A percentile compares a stretch with the other conserved stretches of the same genome.
Evolutionary conservation across 2,888 invertebrate species (phyloP).

Genomic region (Spilosoma lubricipeda): DNA sequence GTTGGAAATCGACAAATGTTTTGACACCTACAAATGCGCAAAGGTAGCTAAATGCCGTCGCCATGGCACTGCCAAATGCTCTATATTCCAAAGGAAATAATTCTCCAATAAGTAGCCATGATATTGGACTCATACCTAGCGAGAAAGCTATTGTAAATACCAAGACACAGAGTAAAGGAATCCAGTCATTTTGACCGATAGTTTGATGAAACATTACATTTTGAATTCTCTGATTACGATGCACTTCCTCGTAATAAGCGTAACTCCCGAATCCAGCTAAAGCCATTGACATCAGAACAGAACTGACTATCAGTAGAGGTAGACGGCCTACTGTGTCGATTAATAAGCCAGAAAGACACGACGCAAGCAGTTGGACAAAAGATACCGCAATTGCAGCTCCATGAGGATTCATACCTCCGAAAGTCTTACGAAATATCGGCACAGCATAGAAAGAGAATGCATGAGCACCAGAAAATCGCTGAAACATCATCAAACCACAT

Average conservation of each 20-base stretch:
- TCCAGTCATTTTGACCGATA: constrained; percentile 91
- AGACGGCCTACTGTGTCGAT: constrained; percentile 95
- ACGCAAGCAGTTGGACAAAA: constrained; percentile 93
- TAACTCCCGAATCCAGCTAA: constrained; percentile 94
- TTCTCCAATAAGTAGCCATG: constrained; percentile 94
- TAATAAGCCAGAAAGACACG: constrained; percentile 92
- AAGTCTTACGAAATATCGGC: constrained; percentile 94
- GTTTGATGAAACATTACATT: constrained; percentile 83
- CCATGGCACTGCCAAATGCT: constrained; percentile 95
- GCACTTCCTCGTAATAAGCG: constrained; percentile 92
- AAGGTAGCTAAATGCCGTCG: constrained; percentile 94
- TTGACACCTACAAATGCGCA: constrained; percentile 95
- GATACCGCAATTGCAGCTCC: constrained; percentile 94
- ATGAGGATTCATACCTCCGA: constrained; percentile 93
- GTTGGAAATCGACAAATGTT: constrained; percentile 93
- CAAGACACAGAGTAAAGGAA: constrained; percentile 92
- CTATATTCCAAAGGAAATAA: constrained; percentile 93
- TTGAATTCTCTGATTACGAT: constrained; percentile 84
- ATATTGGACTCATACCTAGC: constrained; percentile 95
- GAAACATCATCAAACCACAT: constrained; percentile 95
- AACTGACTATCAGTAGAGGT: constrained; percentile 93
- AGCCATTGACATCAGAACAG: constrained; percentile 94
- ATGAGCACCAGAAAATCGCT: constrained; percentile 93
- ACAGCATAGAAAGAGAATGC: constrained; percentile 95
- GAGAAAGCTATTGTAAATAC: constrained; percentile 95